Percentiles rank a stretch among this genome's conserved stretches.
phyloP scores from a whole-genome alignment of 2,113 vertebrate species.

The Notechis scutatus region DNA sequence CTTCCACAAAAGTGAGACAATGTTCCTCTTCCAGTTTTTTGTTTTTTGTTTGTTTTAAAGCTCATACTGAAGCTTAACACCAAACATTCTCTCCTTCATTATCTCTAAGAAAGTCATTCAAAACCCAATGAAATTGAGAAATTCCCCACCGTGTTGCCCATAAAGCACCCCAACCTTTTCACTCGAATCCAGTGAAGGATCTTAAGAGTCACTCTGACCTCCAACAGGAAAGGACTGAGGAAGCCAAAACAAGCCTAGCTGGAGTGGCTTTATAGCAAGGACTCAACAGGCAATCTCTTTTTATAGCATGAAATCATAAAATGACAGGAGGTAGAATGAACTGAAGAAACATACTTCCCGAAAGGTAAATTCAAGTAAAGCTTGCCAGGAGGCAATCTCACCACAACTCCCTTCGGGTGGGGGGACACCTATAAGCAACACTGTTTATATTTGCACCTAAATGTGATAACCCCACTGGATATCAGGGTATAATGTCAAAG shows the following conservation, averaged over 20 bases:
- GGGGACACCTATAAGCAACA: not conserved
- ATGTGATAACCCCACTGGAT: not conserved
- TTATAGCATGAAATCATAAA: not conserved
- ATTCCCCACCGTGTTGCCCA: not conserved
- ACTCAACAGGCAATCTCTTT: not conserved
- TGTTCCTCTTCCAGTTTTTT: not conserved
- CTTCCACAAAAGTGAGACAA: not conserved
- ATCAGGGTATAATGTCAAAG: not conserved
- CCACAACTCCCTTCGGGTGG: not conserved
- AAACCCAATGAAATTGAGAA: not conserved
- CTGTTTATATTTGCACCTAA: not conserved
- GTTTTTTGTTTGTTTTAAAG: not conserved
- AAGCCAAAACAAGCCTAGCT: not conserved
- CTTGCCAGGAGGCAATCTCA: not conserved
- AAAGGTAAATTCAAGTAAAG: not conserved
- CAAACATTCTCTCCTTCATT: not conserved
- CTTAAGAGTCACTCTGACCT: not conserved
- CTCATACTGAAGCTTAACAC: not conserved
- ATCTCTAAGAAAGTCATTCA: not conserved
- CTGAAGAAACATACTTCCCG: not conserved
- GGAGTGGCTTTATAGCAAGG: not conserved
- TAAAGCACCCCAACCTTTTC: not conserved
- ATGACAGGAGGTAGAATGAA: not conserved
- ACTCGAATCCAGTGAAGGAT: not conserved
- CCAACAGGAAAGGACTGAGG: not conserved